Conservation (phyloP, 2,797 vertebrate species). For the Myotis myotis region DNA sequence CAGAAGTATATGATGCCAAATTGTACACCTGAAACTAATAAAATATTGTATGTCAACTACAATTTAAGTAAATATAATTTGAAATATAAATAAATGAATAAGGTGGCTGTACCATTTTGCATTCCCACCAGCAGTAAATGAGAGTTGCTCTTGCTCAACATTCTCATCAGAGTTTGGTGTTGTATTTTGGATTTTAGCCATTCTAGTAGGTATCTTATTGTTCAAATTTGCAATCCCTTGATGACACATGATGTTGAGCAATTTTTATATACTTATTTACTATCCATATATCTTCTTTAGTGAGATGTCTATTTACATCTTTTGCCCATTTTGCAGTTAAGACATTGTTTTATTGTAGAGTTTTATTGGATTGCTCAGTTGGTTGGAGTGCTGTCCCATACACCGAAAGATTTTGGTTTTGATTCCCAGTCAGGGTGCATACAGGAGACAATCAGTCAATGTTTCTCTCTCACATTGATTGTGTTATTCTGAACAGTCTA, state of each 20-base stretch:
- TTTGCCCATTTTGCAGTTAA: not conserved
- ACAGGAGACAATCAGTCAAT: not conserved
- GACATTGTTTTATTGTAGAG: not conserved
- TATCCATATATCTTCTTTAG: not conserved
- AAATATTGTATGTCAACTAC: not conserved
- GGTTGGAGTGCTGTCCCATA: not conserved
- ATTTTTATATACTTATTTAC: not conserved
- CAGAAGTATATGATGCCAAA: not conserved
- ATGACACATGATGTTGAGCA: not conserved
- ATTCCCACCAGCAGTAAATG: not conserved
- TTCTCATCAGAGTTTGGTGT: not conserved
- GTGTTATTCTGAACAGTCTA: not conserved
- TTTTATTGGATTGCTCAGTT: not conserved
- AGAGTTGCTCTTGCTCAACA: not conserved
- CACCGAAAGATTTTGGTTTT: not conserved
- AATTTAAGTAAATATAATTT: not conserved
- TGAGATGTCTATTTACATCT: not conserved
- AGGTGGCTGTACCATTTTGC: not conserved
- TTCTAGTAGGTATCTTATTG: not conserved
- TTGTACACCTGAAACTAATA: not conserved
- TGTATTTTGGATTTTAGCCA: not conserved
- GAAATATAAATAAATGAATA: not conserved
- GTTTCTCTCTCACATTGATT: not conserved
- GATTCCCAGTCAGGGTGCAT: not conserved
- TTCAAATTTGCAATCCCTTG: not conserved